Conservation (phyloP, 2,113 vertebrate genomes). For the Girardinichthys multiradiatus region DNA sequence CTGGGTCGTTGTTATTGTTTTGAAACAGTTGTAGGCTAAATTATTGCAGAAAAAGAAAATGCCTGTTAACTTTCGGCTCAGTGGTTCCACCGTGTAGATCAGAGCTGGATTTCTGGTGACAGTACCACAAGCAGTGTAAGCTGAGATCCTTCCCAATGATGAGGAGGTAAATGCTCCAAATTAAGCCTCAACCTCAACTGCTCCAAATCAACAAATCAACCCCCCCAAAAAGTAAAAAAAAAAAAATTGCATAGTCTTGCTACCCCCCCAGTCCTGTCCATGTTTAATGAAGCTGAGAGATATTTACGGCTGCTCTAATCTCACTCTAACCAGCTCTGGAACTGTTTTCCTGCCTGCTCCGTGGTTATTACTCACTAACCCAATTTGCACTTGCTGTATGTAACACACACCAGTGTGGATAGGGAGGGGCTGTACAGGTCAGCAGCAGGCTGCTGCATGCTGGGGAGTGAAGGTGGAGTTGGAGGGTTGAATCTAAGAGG, state of each 20-base stretch:
- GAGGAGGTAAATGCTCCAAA: constrained; percentile 74
- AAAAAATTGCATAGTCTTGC: constrained; percentile 57
- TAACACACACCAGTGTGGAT: constrained; percentile 69
- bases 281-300: constrained; percentile 77
- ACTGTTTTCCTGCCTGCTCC: constrained; percentile 33
- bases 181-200: constrained; percentile 52
- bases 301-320: constrained; percentile 76
- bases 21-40: constrained; percentile 31
- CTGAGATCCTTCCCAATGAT: constrained; percentile 57
- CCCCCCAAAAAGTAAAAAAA: constrained; percentile 33
- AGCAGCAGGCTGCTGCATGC: constrained; percentile 29
- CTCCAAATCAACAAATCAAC: no score
- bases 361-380: constrained; percentile 74
- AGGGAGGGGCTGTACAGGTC: neutral
- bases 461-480: constrained; percentile 15
- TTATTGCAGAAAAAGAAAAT: constrained; percentile 68
- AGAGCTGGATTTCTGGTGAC: constrained; percentile 58
- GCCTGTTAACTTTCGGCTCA: constrained; percentile 63
- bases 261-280: constrained; percentile 43
- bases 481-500: constrained; percentile 1
- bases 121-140: constrained; percentile 58
- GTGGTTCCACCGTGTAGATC: constrained; percentile 70
- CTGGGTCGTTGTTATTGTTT: neutral
- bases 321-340: constrained; percentile 64
- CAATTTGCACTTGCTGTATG: constrained; percentile 81